Conservation (phyloP, 1,140 invertebrate genomes). For the Euwallacea similis region DNA sequence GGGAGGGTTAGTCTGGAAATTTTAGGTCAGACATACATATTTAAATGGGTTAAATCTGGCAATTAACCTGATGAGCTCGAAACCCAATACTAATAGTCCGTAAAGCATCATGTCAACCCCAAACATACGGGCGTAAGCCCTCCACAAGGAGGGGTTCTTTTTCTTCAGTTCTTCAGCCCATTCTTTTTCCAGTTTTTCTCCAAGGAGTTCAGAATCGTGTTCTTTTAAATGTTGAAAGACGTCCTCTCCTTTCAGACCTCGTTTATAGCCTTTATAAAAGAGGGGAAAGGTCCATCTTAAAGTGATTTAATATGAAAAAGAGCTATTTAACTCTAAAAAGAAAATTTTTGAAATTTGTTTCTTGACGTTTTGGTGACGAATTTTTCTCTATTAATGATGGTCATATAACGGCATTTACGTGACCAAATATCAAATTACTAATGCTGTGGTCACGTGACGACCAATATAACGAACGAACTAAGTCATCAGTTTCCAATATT, state of each 20-base stretch:
- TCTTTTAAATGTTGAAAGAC: conserved; percentile 33
- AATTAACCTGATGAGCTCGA: conserved; percentile 59
- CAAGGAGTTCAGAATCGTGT: conserved; percentile 52
- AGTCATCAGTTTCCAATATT: too few species aligned
- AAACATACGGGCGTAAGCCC: conserved; percentile 51
- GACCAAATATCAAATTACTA: too few species aligned
- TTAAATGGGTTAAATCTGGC: too few species aligned
- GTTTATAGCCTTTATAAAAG: conserved; percentile 44
- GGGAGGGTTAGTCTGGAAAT: conserved; percentile 45
- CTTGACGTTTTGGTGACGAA: too few species aligned
- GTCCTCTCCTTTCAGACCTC: conserved; percentile 45
- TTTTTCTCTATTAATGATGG: too few species aligned
- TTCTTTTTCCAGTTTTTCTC: conserved; percentile 59
- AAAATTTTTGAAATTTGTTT: conserved; percentile 2
- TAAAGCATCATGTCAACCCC: conserved; percentile 52
- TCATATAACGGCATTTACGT: too few species aligned
- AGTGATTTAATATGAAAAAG: too few species aligned
- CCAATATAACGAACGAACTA: too few species aligned
- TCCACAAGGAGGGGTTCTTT: conserved; percentile 51
- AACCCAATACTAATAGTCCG: conserved; percentile 56
- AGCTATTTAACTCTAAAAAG: too few species aligned
- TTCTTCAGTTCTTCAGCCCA: conserved; percentile 56
- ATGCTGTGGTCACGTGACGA: too few species aligned
- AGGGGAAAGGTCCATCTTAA: conserved; percentile 54
- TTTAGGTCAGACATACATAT: too few species aligned